Evolutionary conservation across 2,797 vertebrate species (phyloP).

Genomic region (Oreochromis grahami): DNA sequence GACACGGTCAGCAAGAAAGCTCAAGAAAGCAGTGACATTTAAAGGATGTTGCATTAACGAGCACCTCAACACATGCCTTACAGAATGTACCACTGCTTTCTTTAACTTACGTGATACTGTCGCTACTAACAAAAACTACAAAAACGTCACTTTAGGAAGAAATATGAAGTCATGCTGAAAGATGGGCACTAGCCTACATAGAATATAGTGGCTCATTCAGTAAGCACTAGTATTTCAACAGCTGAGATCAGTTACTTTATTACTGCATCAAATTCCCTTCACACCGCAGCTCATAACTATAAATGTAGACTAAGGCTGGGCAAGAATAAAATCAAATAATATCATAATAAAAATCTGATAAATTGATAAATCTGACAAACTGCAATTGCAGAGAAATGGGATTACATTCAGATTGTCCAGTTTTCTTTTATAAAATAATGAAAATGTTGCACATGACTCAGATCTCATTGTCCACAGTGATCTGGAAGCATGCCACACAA

Average conservation of each 20-base stretch:
- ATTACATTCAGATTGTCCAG: not conserved
- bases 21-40: not conserved
- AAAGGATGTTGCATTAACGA: not conserved
- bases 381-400: not conserved
- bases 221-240: not conserved
- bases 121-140: not conserved
- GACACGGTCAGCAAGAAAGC: not conserved
- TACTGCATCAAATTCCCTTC: not conserved
- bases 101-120: not conserved
- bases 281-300: not conserved
- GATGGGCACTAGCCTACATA: not conserved
- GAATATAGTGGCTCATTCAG: not conserved
- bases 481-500: not conserved
- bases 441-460: not conserved
- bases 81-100: not conserved
- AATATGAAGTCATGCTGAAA: not conserved
- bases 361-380: not conserved
- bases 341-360: not conserved
- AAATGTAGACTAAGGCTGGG: not conserved
- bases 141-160: not conserved
- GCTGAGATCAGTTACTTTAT: not conserved
- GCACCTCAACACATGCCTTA: rapidly evolving
- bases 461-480: not conserved
- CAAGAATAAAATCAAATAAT: not conserved
- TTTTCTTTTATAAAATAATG: not conserved